Percentiles rank a stretch among this genome's conserved stretches.
Evolutionary conservation across 2,113 vertebrate species (phyloP).

Genomic region (Phoxinus phoxinus): DNA sequence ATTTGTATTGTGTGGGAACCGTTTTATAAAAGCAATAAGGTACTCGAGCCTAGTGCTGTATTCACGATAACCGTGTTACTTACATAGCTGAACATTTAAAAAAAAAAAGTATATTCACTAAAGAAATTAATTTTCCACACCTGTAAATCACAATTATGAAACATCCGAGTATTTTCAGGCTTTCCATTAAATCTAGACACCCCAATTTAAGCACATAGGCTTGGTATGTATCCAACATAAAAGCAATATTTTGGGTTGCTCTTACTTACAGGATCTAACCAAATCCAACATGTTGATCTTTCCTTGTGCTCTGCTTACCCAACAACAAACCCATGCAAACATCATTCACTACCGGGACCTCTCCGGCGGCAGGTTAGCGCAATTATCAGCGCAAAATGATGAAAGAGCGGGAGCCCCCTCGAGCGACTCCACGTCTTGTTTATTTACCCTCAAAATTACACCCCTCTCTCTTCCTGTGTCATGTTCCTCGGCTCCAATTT

Average conservation of each 20-base stretch:
- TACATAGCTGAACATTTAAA: neutral
- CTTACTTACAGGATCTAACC: constrained; percentile 1
- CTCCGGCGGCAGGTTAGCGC: neutral
- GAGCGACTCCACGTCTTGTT: neutral
- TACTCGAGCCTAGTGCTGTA: no score
- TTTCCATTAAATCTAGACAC: no score
- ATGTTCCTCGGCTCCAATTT: constrained; percentile 66
- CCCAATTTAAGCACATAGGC: neutral
- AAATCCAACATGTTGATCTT: constrained; percentile 7
- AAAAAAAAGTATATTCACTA: neutral
- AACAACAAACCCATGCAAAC: neutral
- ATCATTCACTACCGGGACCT: constrained; percentile 2
- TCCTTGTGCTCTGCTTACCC: neutral
- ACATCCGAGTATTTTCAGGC: no score
- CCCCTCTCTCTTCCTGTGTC: constrained; percentile 73
- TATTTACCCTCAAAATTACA: constrained; percentile 64
- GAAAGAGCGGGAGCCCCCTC: constrained; percentile 15
- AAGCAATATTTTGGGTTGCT: no score
- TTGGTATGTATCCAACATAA: neutral
- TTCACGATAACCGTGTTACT: no score
- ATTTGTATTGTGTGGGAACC: no score
- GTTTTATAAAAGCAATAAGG: no score
- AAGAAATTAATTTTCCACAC: neutral
- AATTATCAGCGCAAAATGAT: constrained; percentile 11
- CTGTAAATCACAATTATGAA: neutral